A percentile compares a stretch with the other conserved stretches of the same genome.
These are phyloP conservation scores for Xenus cinereus DNA, from an alignment of 2,113 vertebrate species.

Conservation along the genomic window DNA sequence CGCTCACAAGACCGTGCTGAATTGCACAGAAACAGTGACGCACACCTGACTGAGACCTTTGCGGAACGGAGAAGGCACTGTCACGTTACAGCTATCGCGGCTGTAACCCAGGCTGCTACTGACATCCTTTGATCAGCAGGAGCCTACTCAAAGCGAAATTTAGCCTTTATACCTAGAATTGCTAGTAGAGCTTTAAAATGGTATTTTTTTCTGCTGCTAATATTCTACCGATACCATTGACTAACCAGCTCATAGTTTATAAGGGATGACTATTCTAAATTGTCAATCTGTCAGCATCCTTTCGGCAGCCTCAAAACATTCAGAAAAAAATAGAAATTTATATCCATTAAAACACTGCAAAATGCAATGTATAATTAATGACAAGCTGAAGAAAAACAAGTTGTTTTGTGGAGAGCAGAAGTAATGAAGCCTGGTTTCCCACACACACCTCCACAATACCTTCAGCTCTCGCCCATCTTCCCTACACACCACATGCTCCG, in stretches of 20 bases:
- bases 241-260: neutral
- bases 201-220: neutral
- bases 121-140: neutral
- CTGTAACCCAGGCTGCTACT: neutral
- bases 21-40: neutral
- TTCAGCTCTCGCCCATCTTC: slow-evolving; percentile 44
- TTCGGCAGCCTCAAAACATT: neutral
- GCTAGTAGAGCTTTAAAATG: neutral
- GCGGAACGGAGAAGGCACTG: neutral
- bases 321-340: neutral
- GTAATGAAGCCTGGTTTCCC: slow-evolving; percentile 43
- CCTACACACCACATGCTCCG: slow-evolving; percentile 63
- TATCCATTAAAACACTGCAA: neutral
- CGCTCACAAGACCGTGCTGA: neutral
- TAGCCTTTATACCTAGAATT: neutral
- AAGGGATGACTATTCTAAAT: neutral
- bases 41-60: neutral
- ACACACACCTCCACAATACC: slow-evolving; percentile 68
- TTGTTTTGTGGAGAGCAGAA: slow-evolving; percentile 52
- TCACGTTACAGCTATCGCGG: neutral
- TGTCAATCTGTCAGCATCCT: neutral
- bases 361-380: slow-evolving; percentile 30
- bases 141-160: neutral
- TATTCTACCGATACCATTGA: neutral
- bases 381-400: slow-evolving; percentile 28